Percentiles rank a stretch among this genome's conserved stretches.
phyloP scores from a whole-genome alignment of 2,888 invertebrate genomes.

The Clistopyga incitator region DNA sequence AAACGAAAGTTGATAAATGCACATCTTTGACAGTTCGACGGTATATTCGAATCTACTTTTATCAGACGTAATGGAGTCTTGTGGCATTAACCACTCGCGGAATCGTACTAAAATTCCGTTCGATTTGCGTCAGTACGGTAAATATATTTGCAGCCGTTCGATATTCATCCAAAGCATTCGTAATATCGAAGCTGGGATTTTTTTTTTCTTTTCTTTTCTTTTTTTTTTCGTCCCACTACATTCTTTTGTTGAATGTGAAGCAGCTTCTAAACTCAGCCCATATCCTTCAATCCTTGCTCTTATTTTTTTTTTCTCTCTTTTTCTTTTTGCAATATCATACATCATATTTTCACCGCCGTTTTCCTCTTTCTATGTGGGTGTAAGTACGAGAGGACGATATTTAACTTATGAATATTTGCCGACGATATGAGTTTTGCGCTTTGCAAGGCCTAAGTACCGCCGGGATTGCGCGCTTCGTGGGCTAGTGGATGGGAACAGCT shows the following conservation, averaged over 20 bases:
- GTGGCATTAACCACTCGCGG: background rate
- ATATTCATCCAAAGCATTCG: constrained; percentile 10
- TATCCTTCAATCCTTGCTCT: constrained; percentile 8
- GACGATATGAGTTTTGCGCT: constrained; percentile 82
- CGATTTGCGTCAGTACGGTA: background rate
- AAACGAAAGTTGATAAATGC: constrained; percentile 53
- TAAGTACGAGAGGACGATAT: constrained; percentile 73
- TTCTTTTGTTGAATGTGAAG: constrained; percentile 21
- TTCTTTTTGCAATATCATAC: constrained; percentile 28
- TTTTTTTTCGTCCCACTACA: background rate
- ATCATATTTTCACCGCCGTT: constrained; percentile 27
- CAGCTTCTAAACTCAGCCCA: background rate
- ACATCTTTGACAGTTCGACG: constrained; percentile 3
- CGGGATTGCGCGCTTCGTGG: background rate
- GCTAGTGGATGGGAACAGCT: constrained; percentile 60
- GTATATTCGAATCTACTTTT: background rate
- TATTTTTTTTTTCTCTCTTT: background rate
- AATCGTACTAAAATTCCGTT: background rate
- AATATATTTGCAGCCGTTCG: background rate
- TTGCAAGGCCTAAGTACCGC: constrained; percentile 77
- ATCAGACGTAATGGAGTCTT: background rate
- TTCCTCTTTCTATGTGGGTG: constrained; percentile 19
- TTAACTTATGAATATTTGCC: constrained; percentile 83
- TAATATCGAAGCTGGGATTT: constrained; percentile 14
- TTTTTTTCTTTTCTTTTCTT: too few species aligned